phyloP scores from a whole-genome alignment of 2,888 invertebrate species.

The Pemphredon lugubris region DNA sequence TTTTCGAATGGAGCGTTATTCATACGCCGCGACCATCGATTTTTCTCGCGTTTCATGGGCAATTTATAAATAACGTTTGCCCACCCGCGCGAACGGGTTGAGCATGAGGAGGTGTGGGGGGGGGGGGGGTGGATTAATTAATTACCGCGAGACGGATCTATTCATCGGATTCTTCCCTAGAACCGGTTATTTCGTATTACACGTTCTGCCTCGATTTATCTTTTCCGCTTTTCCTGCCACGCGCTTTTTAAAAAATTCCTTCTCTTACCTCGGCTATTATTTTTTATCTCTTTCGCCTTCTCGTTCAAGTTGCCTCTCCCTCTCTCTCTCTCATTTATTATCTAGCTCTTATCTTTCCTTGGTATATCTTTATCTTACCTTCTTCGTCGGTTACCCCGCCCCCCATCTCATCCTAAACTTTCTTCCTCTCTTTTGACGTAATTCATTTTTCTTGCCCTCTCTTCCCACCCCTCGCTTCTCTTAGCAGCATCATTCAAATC shows the following conservation, averaged over 20 bases:
- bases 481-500: too few species aligned
- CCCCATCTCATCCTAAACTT: not conserved
- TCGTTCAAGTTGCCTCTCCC: too few species aligned
- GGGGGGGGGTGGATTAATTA: constrained; percentile 40
- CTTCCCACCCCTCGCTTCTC: not conserved
- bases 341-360: too few species aligned
- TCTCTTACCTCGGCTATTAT: too few species aligned
- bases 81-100: constrained; percentile 24
- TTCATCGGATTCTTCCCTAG: not conserved
- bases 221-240: not conserved
- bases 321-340: not conserved
- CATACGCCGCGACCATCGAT: not conserved
- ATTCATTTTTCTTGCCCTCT: too few species aligned
- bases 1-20: constrained; percentile 13
- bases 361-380: too few species aligned
- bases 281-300: too few species aligned
- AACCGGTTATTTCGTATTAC: too few species aligned
- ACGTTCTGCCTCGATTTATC: not conserved
- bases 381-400: too few species aligned
- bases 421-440: too few species aligned
- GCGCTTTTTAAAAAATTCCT: too few species aligned
- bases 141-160: constrained; percentile 33
- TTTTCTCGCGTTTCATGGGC: not conserved
- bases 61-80: constrained; percentile 10
- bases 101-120: constrained; percentile 25